Conservation (phyloP, 2,888 invertebrate genomes). For the Conchocele bisecta region DNA sequence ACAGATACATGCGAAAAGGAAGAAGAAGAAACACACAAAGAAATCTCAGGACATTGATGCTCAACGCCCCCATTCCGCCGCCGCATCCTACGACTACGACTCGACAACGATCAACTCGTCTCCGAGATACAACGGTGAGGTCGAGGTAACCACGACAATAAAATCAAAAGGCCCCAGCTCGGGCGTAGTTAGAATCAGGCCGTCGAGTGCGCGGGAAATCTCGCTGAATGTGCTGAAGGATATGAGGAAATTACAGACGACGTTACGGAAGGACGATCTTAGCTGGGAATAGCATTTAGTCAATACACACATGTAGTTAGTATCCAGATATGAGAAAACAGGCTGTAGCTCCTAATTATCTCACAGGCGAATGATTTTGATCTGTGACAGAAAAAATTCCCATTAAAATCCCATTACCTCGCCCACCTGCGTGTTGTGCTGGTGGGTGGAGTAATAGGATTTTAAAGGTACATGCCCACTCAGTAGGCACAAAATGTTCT, state of each 20-base stretch:
- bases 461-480: no score
- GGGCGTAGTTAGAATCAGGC: slow-evolving; percentile 56
- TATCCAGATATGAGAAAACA: no score
- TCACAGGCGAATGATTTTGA: no score
- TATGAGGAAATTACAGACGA: slow-evolving; percentile 80
- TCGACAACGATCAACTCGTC: slow-evolving; percentile 31
- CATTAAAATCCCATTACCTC: no score
- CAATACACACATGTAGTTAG: no score
- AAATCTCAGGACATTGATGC: slow-evolving; percentile 36
- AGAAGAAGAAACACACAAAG: slow-evolving; percentile 59
- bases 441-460: no score
- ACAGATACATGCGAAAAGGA: slow-evolving; percentile 65
- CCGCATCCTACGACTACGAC: slow-evolving; percentile 10
- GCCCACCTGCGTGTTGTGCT: no score
- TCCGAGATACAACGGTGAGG: slow-evolving; percentile 61
- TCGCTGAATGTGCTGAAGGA: slow-evolving; percentile 77
- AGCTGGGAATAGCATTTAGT: slow-evolving; percentile 73
- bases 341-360: no score
- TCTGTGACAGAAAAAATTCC: no score
- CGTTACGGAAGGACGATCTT: slow-evolving; percentile 79
- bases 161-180: slow-evolving; percentile 60
- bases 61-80: slow-evolving; percentile 52
- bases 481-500: no score
- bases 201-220: slow-evolving; percentile 59
- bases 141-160: slow-evolving; percentile 73